Base-by-base conservation (phyloP, 2,797 vertebrate genomes). In the Acipenser oxyrinchus region DNA sequence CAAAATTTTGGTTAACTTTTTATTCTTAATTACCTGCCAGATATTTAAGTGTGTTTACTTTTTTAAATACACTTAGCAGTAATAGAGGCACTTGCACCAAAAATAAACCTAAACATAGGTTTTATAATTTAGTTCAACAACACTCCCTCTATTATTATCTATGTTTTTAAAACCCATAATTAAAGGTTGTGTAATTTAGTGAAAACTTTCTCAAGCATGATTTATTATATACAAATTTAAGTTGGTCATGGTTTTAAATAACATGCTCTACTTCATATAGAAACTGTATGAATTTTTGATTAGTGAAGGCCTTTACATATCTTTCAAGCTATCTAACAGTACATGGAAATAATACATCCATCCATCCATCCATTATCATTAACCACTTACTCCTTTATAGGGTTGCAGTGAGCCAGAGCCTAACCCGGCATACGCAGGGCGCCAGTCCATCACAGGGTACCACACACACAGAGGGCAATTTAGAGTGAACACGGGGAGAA, bases 121-220 rank as follows among this genome's bases (percentile, higher is more conserved):
- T 10, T 37, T 62, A 62, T 62, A 62, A 62, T 62, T 62, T 18
- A 15, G 59, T 13, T 60, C 59, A 60, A 60, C 53, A 60, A 13
- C 8, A 13, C 59, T 60, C 8, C 18, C 60, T 15, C 18, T 62
- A 9, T 62, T 62, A 62, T 62, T 62, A 37, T 62, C 12, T 62
- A 18, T 18, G 18, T 10, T 8, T 37, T 62, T 18, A 48, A 37
- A 8, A 6, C 48, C 60, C 60, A 7, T 62, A 62, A 62, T 62
- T 62, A 37, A 62, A 62, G 7, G 18, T 62, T 62, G 18, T 9
- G 18, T 6, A 62, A 48, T 62, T 62, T 62, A 13, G 18, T 23
- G 18, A 23, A 60, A 60, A 60, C n/a, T 3, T 3, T 5, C 37
- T 37, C 37, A 37, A 37, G n/a, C n/a, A 55, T 55, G 53, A 55